These are phyloP conservation scores for Gadus chalcogrammus DNA, from an alignment of 2,113 vertebrate species.

Conservation along the genomic window DNA sequence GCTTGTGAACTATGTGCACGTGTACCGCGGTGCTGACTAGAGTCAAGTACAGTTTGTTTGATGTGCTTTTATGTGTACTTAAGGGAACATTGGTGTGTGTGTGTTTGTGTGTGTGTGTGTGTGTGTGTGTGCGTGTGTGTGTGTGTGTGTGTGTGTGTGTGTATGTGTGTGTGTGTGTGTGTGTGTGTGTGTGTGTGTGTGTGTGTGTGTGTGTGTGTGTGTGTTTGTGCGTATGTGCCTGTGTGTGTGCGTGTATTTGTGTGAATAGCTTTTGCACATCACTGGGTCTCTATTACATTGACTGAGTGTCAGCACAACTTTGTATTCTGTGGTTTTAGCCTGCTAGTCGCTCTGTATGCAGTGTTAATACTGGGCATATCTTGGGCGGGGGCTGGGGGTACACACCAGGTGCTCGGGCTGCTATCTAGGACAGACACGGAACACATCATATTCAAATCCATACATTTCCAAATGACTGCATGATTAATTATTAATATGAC, in stretches of 20 bases:
- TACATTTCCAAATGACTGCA: too few species aligned
- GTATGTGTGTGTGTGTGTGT: background rate
- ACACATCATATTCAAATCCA: too few species aligned
- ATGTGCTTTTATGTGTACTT: slow-evolving; percentile 39
- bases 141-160: background rate
- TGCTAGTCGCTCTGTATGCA: slow-evolving; percentile 5
- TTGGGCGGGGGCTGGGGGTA: too few species aligned
- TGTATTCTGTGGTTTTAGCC: slow-evolving; percentile 49
- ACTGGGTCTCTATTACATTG: slow-evolving; percentile 23
- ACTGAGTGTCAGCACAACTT: slow-evolving; percentile 49
- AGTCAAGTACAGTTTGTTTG: slow-evolving; percentile 55
- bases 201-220: background rate
- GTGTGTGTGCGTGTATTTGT: background rate
- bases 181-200: background rate
- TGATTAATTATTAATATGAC: too few species aligned
- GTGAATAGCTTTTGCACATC: slow-evolving; percentile 36
- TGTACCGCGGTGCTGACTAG: background rate
- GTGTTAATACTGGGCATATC: slow-evolving; percentile 1
- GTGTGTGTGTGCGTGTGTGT: background rate
- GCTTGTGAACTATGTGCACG: slow-evolving; percentile 15
- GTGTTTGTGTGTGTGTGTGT: background rate
- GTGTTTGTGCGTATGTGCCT: background rate
- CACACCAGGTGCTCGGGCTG: too few species aligned
- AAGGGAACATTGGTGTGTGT: background rate
- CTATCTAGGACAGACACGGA: too few species aligned